These are phyloP conservation scores for Leptocoma aspasia DNA, from an alignment of 2,113 vertebrate species.

Conservation along the genomic window DNA sequence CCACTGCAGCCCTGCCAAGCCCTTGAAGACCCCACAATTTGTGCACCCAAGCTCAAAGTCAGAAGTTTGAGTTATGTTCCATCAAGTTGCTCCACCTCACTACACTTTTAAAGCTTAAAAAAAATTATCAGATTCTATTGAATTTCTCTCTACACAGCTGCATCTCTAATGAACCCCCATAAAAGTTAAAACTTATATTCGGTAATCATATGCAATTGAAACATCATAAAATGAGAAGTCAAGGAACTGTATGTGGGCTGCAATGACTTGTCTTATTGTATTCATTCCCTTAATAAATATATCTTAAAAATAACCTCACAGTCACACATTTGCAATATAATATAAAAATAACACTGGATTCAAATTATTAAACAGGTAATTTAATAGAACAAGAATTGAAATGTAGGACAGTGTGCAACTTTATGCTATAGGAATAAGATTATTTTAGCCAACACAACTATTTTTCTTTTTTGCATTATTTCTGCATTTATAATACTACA, in stretches of 20 bases:
- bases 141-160: constrained; percentile 55
- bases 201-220: constrained; percentile 60
- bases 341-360: constrained; percentile 64
- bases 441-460: constrained; percentile 37
- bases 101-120: constrained; percentile 24
- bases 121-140: background rate
- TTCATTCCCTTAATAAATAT: constrained; percentile 72
- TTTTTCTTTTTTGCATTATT: constrained; percentile 43
- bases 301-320: constrained; percentile 67
- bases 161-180: constrained; percentile 41
- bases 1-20: background rate
- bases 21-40: background rate
- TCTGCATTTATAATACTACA: constrained; percentile 19
- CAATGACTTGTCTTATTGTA: constrained; percentile 65
- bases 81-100: background rate
- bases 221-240: constrained; percentile 61
- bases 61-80: background rate
- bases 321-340: constrained; percentile 47
- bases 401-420: constrained; percentile 30
- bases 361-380: constrained; percentile 65
- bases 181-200: constrained; percentile 61
- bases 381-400: constrained; percentile 53
- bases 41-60: background rate
- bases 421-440: constrained; percentile 31
- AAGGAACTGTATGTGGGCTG: constrained; percentile 55